Conservation (phyloP, 2,113 vertebrate genomes). For the Halcyon senegalensis region DNA sequence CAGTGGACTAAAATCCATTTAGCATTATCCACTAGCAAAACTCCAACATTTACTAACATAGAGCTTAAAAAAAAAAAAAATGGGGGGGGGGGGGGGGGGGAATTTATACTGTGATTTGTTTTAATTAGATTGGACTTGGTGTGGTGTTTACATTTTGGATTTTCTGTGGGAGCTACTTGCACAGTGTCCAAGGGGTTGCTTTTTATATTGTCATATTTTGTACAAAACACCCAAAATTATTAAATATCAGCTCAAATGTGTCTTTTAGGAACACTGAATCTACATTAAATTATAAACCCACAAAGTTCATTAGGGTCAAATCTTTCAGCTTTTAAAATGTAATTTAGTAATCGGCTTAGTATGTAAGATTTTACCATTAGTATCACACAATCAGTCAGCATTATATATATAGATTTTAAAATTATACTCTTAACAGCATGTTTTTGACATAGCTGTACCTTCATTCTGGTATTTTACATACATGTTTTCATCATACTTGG, state of each 20-base stretch:
- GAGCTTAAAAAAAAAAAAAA: neutral
- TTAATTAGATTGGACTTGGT: neutral
- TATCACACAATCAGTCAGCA: neutral
- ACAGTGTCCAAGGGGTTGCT: neutral
- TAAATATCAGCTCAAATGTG: neutral
- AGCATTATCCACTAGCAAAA: neutral
- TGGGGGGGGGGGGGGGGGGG: too few relatives aligned
- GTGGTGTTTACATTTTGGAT: neutral
- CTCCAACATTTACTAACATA: neutral
- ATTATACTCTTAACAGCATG: neutral
- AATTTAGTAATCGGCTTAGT: neutral
- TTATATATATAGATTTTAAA: neutral
- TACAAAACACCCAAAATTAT: neutral
- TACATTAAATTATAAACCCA: neutral
- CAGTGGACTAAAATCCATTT: neutral
- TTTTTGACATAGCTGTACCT: neutral
- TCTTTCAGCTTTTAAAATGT: neutral
- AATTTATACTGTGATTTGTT: neutral
- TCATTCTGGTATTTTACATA: neutral
- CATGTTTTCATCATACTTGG: neutral
- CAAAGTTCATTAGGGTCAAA: neutral
- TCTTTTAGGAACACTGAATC: neutral
- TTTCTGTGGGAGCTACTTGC: neutral
- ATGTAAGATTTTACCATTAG: neutral
- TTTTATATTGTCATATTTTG: neutral